Evolutionary conservation across 2,113 vertebrate genomes (phyloP), one percentile per base, ranked within the genome.

Genomic region (human (Homo sapiens)): DNA sequence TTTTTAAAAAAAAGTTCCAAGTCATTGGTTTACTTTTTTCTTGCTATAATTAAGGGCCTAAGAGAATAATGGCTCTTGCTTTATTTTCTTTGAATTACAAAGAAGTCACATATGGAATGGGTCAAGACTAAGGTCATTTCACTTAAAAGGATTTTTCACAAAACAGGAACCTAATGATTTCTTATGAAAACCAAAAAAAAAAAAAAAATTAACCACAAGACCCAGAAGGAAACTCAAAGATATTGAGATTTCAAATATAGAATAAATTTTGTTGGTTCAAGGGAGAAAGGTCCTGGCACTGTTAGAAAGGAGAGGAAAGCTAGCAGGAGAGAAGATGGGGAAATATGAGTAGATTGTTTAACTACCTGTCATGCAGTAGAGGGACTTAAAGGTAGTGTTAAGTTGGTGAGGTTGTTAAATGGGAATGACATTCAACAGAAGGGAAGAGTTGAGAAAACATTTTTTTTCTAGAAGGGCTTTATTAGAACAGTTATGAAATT

Each of bases 21-120:
- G 88, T 93, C 78, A 85, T 82, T 95, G 72, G 50, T 94, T 68
- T 97, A 85, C 50, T 90, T 97, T 94, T 50, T 30, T 97, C n/a
- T 52, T 95, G 55, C 35, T 70, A 18, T 95, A 90, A 97, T 94
- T 80, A 87, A 93, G 64, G 45, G 85, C 30, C 81, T 88, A 72
- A 93, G 72, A 78, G 92, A 96, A 94, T 81, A 95, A 79, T 72
- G 61, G 14, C 68, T 96, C 82, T 96, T 95, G 23, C 35, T 97
- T 70, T 85, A 45, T 86, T 95, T 83, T 90, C 35, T 38, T 96
- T 92, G 81, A 90, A 68, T 86, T 90, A 70, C 64, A 96, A 93
- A 96, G 64, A 94, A 94, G 80, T 85, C 55, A 83, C 78, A 70
- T 88, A 93, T 32, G 22, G 82, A 93, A 82, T 93, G 50, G 84